Evolutionary conservation across 2,797 vertebrate genomes (phyloP).

Genomic region (Microctenopoma steveboyesi): DNA sequence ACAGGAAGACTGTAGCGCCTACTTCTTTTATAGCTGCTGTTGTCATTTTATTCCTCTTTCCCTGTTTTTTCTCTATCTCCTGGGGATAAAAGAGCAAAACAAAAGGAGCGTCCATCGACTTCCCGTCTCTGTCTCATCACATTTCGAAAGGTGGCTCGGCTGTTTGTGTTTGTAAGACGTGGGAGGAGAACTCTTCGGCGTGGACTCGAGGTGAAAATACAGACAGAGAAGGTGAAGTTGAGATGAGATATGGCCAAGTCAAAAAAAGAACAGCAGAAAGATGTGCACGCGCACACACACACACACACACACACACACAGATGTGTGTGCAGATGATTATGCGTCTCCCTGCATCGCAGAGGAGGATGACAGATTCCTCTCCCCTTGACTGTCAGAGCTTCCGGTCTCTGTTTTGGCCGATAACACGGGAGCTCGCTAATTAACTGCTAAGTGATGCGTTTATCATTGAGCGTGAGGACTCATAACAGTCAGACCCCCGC

Average conservation of each 20-base stretch:
- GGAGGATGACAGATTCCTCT: slow-evolving; percentile 69
- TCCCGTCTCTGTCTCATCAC: slow-evolving; percentile 8
- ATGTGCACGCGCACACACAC: neutral
- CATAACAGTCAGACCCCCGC: slow-evolving; percentile 33
- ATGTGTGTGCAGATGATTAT: slow-evolving; percentile 46
- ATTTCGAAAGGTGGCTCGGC: slow-evolving; percentile 28
- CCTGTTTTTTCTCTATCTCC: neutral
- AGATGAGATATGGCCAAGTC: slow-evolving; percentile 46
- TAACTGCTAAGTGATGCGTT: slow-evolving; percentile 68
- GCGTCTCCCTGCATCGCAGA: slow-evolving; percentile 41
- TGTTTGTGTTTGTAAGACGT: slow-evolving; percentile 24
- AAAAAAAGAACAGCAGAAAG: slow-evolving; percentile 14
- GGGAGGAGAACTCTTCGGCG: neutral
- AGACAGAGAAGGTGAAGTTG: slow-evolving; percentile 60
- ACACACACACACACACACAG: slow-evolving; percentile 10
- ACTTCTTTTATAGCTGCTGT: slow-evolving; percentile 6
- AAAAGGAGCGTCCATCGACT: slow-evolving; percentile 19
- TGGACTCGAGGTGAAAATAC: slow-evolving; percentile 38
- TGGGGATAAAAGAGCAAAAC: slow-evolving; percentile 24
- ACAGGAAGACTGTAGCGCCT: slow-evolving; percentile 3
- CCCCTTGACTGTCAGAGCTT: slow-evolving; percentile 57
- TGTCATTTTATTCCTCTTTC: neutral
- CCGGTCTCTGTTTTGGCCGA: slow-evolving; percentile 61
- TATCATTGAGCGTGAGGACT: slow-evolving; percentile 43
- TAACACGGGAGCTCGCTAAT: slow-evolving; percentile 67